Evolutionary conservation across 2,113 vertebrate genomes (phyloP).

Genomic region (Pica pica): DNA sequence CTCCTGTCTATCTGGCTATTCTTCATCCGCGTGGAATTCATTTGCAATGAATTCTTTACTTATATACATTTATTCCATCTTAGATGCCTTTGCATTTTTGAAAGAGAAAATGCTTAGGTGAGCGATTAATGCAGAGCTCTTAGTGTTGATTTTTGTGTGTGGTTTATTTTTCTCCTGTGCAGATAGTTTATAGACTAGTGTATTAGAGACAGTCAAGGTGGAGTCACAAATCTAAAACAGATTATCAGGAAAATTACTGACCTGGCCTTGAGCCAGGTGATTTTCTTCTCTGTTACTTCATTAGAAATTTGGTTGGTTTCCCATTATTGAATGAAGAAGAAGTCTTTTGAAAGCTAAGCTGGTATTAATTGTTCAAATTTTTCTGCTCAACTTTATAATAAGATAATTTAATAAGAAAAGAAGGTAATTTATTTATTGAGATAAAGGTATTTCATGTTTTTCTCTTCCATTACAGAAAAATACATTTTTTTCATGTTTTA

Average conservation of each 20-base stretch:
- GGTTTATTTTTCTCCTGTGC: background rate
- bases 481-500: background rate
- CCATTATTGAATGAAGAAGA: background rate
- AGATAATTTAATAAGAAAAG: no score
- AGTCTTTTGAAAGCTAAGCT: background rate
- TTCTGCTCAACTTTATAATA: background rate
- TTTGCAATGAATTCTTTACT: background rate
- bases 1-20: background rate
- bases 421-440: background rate
- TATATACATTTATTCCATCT: background rate
- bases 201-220: background rate
- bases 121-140: background rate
- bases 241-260: conserved; percentile 40
- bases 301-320: background rate
- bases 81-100: background rate
- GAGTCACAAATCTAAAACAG: background rate
- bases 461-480: background rate
- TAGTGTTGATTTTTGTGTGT: background rate
- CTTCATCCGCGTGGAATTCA: background rate
- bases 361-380: background rate
- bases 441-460: background rate
- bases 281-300: background rate
- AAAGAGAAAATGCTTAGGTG: background rate
- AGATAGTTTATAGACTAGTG: background rate
- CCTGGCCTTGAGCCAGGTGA: background rate